phyloP scores from a whole-genome alignment of 2,888 invertebrate genomes.

The Nomada hirtipes region DNA sequence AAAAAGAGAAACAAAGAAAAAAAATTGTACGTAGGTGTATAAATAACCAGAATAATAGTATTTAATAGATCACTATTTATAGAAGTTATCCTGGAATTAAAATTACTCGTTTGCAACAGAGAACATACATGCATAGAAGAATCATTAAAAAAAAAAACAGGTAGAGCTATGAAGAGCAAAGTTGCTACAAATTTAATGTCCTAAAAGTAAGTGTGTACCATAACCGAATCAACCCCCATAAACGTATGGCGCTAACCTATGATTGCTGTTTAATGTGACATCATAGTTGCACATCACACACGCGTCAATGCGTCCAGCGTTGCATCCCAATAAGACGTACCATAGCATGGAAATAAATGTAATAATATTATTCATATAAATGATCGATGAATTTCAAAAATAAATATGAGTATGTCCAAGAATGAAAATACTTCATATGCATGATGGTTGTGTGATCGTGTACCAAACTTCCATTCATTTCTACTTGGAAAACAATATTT shows the following conservation, averaged over 20 bases:
- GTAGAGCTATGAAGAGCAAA: slow-evolving; percentile 54
- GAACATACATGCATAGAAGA: slow-evolving; percentile 58
- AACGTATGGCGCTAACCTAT: slow-evolving; percentile 83
- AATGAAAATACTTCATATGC: slow-evolving; percentile 68
- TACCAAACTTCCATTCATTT: slow-evolving; percentile 35
- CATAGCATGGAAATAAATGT: slow-evolving; percentile 83
- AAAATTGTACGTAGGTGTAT: slow-evolving; percentile 47
- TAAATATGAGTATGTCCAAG: slow-evolving; percentile 64
- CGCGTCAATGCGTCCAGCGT: slow-evolving; percentile 82
- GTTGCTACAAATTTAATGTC: slow-evolving; percentile 60
- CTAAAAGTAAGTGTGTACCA: slow-evolving; percentile 74
- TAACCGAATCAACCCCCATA: slow-evolving; percentile 79
- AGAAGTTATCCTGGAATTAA: slow-evolving; percentile 36
- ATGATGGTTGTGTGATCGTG: slow-evolving; percentile 41
- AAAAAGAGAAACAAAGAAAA: slow-evolving; percentile 7
- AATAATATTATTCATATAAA: slow-evolving; percentile 76
- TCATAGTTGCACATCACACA: slow-evolving; percentile 83
- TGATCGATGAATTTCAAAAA: slow-evolving; percentile 56
- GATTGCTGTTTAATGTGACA: slow-evolving; percentile 83
- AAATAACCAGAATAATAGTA: slow-evolving; percentile 33
- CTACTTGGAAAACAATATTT: slow-evolving; percentile 27
- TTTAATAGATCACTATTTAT: slow-evolving; percentile 20
- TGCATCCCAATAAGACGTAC: slow-evolving; percentile 82
- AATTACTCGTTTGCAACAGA: slow-evolving; percentile 46
- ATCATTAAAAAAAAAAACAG: slow-evolving; percentile 28